Conservation (phyloP, 2,888 invertebrate genomes). For the Ommatoiulus sabulosus region DNA sequence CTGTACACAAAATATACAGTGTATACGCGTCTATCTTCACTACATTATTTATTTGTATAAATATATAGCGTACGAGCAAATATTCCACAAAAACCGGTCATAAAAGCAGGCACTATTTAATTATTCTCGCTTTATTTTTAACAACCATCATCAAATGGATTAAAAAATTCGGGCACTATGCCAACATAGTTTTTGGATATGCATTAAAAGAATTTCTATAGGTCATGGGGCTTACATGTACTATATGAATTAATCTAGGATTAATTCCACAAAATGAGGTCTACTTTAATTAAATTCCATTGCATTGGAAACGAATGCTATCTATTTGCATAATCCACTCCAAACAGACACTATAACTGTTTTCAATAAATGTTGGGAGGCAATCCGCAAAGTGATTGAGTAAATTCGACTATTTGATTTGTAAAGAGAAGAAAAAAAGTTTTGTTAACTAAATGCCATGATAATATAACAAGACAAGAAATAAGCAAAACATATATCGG, state of each 20-base stretch:
- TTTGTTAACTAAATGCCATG: too few species aligned
- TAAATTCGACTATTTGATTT: not conserved
- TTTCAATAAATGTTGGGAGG: not conserved
- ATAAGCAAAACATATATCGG: too few species aligned
- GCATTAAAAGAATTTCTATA: not conserved
- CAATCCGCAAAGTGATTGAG: not conserved
- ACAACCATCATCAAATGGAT: not conserved
- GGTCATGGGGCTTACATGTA: not conserved
- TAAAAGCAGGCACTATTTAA: not conserved
- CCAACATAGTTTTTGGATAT: not conserved
- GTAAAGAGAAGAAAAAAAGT: not conserved
- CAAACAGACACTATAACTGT: not conserved
- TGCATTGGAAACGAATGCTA: not conserved
- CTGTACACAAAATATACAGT: too few species aligned
- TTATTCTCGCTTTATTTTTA: not conserved
- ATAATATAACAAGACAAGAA: too few species aligned
- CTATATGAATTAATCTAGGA: not conserved
- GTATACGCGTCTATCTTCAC: too few species aligned
- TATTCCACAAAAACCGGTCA: not conserved
- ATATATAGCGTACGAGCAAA: too few species aligned
- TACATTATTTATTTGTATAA: too few species aligned
- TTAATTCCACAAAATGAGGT: not conserved
- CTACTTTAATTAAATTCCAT: not conserved
- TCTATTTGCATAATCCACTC: not conserved
- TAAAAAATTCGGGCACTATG: not conserved